Conservation (phyloP, 2,797 vertebrate genomes). For the Oryzias dopingdopingensis region DNA sequence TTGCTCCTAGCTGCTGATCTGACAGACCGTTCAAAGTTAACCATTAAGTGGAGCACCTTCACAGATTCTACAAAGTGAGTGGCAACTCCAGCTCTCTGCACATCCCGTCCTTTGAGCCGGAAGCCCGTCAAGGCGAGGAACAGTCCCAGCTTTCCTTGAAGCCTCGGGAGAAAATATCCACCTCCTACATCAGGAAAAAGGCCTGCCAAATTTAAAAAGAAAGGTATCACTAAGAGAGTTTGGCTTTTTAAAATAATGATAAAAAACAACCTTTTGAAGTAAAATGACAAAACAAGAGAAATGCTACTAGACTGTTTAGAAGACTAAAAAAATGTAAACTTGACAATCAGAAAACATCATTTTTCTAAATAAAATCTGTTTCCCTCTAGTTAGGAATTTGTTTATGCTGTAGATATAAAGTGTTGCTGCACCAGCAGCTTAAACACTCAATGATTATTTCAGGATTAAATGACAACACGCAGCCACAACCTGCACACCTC, state of each 20-base stretch:
- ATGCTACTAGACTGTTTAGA: not conserved
- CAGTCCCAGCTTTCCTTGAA: constrained; percentile 86
- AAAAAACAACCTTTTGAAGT: not conserved
- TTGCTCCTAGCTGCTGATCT: not conserved
- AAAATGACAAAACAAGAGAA: not conserved
- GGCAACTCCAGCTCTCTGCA: constrained; percentile 87
- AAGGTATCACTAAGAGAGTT: not conserved
- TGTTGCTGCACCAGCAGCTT: too few species aligned
- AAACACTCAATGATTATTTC: constrained; percentile 1
- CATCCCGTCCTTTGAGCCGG: constrained; percentile 91
- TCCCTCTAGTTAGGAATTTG: too few species aligned
- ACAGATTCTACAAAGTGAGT: constrained; percentile 91
- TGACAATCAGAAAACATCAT: not conserved
- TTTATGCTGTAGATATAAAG: too few species aligned
- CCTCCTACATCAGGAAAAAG: constrained; percentile 96
- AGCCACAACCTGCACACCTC: constrained; percentile 11
- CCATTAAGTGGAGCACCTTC: constrained; percentile 73
- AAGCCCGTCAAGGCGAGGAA: constrained; percentile 91
- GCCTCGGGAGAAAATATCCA: constrained; percentile 92
- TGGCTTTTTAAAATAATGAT: not conserved
- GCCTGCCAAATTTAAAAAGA: constrained; percentile 73
- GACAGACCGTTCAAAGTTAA: not conserved
- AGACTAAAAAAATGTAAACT: not conserved
- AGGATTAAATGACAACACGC: constrained; percentile 12
- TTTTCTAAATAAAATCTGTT: too few species aligned